phyloP scores from a whole-genome alignment of 2,113 vertebrate genomes.

The Anser cygnoides region DNA sequence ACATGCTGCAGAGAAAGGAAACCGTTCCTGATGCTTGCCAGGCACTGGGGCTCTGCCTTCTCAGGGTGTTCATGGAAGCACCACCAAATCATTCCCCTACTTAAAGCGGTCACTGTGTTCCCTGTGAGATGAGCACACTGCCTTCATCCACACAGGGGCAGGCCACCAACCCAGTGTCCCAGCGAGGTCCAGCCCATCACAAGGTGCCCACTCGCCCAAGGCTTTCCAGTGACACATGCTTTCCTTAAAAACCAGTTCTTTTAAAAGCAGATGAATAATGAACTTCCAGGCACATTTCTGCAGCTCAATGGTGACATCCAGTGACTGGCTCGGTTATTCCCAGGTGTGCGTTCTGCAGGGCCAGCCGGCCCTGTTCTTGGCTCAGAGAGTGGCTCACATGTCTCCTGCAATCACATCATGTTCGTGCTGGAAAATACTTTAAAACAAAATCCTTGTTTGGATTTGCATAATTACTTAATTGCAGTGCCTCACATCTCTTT shows the following conservation, averaged over 20 bases:
- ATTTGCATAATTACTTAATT: conserved; percentile 75
- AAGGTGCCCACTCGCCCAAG: not conserved
- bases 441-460: conserved; percentile 65
- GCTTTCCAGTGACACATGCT: not conserved
- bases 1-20: not conserved
- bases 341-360: conserved; percentile 45
- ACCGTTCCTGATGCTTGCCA: not conserved
- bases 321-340: conserved; percentile 77
- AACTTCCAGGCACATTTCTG: conserved; percentile 33
- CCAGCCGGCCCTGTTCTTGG: not conserved
- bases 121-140: not conserved
- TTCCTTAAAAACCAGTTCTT: conserved; percentile 16
- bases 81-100: not conserved
- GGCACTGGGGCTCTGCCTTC: not conserved
- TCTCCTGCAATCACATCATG: conserved; percentile 52
- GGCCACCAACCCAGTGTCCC: fast-evolving
- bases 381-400: not conserved
- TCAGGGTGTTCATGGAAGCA: not conserved
- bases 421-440: conserved; percentile 49
- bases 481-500: conserved; percentile 48
- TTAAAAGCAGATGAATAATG: conserved; percentile 14
- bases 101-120: too few relatives aligned
- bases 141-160: not conserved
- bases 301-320: conserved; percentile 85
- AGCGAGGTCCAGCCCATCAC: not conserved